Evolutionary conservation across 1,140 invertebrate genomes (phyloP), one percentile per base, ranked within the genome.

Genomic region (Bombus superbus): DNA sequence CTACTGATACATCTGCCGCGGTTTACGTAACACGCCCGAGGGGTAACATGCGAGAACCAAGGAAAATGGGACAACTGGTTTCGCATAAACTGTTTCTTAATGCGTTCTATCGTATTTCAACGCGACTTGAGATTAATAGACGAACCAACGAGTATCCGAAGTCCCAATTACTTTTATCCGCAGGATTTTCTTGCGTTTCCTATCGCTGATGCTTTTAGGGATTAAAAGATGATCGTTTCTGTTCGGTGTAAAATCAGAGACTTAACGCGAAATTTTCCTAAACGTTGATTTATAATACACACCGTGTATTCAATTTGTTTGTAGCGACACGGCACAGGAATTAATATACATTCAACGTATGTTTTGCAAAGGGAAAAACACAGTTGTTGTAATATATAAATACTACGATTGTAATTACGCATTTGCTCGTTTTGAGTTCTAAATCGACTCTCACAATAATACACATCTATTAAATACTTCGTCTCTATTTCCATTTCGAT

Each of bases 1-100:
- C 32, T 35, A 86, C 75, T n/a, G 68, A 87, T 89, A 90, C 78
- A 78, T 89, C 83, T 35, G 68, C 38, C n/a, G 80, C 42, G 78
- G 62, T 87, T 90, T 81, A 85, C 78, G 53, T 80, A 85, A 89
- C 72, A 74, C 35, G 35, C 47, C 28, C 18, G 57, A 66, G 13
- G 75, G 40, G 32, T 42, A 22, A 32, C 59, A 44, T 74, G 64
- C 79, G 59, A 28, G 18, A 71, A 57, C 35, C 40, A 38, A 57
- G 86, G 73, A 57, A 72, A 74, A 73, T 79, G 62, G 77, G 68
- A 79, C 64, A 15, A 11, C n/a, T 15, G 32, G 18, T n/a, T 22
- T n/a, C 42, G n/a, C 47, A 38, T 35, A 53, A 25, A 9, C 44
- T 25, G 44, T 53, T 68, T 35, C 62, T 35, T 68, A 79, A 79